Percentiles rank a stretch among this genome's conserved stretches.
Evolutionary conservation across 2,888 invertebrate species (phyloP).

Genomic region (Gymnosoma rotundatum): DNA sequence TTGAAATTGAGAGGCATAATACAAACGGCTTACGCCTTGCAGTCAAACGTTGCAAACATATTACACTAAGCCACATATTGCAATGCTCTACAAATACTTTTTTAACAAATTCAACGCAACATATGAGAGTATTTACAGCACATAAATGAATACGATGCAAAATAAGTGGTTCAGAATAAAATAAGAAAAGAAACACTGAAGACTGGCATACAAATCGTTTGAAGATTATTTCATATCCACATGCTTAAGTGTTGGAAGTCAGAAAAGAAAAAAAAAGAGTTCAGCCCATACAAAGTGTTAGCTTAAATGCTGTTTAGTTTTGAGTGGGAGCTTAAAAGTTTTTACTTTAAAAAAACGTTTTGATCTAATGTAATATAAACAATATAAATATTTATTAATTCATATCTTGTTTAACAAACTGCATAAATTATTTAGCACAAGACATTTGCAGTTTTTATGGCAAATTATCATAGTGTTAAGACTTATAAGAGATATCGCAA

Average conservation of each 20-base stretch:
- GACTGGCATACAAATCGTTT: constrained; percentile 4
- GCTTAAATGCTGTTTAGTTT: not conserved
- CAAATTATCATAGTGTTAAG: no score
- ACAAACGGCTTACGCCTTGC: constrained; percentile 68
- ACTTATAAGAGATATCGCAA: no score
- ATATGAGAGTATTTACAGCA: constrained; percentile 12
- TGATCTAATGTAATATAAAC: no score
- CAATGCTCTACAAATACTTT: constrained; percentile 39
- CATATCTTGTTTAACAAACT: no score
- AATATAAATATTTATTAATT: no score
- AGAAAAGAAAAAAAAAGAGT: not conserved
- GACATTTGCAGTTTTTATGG: no score
- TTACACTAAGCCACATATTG: constrained; percentile 25
- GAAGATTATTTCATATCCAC: constrained; percentile 15
- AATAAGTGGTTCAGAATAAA: constrained; percentile 25
- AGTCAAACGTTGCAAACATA: constrained; percentile 55
- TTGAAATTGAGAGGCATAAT: constrained; percentile 57
- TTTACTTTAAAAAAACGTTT: constrained; percentile 24
- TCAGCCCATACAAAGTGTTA: constrained; percentile 16
- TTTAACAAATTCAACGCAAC: not conserved
- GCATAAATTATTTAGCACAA: no score
- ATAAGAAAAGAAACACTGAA: constrained; percentile 18
- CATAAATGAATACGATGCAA: constrained; percentile 12
- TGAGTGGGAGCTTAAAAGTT: constrained; percentile 30
- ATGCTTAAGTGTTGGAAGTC: constrained; percentile 22